phyloP scores from a whole-genome alignment of 2,797 vertebrate species.

The Phataginus tetradactyla region DNA sequence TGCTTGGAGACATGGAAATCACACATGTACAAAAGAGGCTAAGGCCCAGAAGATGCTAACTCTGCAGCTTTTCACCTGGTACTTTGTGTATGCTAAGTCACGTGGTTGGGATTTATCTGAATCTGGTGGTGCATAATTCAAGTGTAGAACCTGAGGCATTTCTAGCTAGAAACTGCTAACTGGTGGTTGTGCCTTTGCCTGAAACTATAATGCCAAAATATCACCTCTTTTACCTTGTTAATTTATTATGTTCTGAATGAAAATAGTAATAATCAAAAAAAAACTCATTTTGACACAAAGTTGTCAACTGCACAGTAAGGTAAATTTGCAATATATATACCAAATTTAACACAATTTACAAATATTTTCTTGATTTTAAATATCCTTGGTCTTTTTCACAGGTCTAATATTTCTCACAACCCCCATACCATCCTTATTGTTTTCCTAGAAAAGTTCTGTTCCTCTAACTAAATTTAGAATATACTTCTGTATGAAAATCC shows the following conservation, averaged over 20 bases:
- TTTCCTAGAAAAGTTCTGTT: neutral
- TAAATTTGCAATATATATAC: neutral
- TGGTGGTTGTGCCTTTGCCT: neutral
- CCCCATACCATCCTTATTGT: neutral
- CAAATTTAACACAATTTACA: neutral
- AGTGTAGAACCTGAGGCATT: neutral
- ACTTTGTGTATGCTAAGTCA: neutral
- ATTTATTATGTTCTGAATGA: neutral
- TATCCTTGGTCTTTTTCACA: neutral
- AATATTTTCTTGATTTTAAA: constrained; percentile 3
- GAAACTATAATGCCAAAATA: neutral
- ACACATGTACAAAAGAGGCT: fast-evolving
- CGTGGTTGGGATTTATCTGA: neutral
- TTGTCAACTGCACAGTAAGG: neutral
- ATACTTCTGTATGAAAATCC: neutral
- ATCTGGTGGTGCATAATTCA: neutral
- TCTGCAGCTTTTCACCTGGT: neutral
- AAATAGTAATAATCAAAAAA: neutral
- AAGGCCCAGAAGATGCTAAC: fast-evolving
- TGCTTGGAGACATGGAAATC: neutral
- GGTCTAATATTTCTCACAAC: neutral
- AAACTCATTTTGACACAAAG: neutral
- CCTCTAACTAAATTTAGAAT: constrained; percentile 32
- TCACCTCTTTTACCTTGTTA: neutral
- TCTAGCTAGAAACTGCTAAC: neutral